phyloP scores from a whole-genome alignment of 1,140 invertebrate species.

The Babylonia areolata region DNA sequence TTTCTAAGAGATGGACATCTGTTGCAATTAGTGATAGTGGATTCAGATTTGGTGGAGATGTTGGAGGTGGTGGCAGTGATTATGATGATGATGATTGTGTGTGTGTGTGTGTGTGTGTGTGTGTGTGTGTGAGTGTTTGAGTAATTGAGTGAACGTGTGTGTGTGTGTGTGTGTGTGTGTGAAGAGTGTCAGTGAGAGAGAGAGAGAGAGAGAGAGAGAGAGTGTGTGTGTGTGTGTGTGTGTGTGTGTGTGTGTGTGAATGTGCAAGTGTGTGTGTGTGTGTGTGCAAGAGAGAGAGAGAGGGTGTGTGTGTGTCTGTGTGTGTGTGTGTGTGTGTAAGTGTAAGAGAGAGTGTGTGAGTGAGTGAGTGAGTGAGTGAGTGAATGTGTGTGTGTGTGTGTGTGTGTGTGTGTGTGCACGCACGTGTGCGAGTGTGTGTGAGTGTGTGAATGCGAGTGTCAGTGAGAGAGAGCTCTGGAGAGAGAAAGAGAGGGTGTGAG shows the following conservation, averaged over 20 bases:
- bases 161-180: background rate
- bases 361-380: background rate
- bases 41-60: too few relatives aligned
- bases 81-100: too few relatives aligned
- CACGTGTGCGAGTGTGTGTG: background rate
- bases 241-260: background rate
- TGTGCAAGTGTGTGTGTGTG: conserved; percentile 13
- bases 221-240: background rate
- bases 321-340: too few relatives aligned
- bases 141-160: background rate
- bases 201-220: background rate
- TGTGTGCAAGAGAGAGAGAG: background rate
- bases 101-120: conserved; percentile 19
- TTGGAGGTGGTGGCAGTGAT: too few relatives aligned
- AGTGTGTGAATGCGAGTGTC: too few relatives aligned
- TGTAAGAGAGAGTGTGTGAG: too few relatives aligned
- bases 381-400: conserved; percentile 16
- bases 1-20: too few relatives aligned
- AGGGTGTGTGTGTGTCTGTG: too few relatives aligned
- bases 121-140: background rate
- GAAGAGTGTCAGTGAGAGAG: conserved; percentile 14
- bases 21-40: too few relatives aligned
- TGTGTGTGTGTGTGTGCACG: conserved; percentile 20
- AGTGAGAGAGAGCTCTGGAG: too few relatives aligned
- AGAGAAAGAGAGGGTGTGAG: background rate